Evolutionary conservation across 2,797 vertebrate species (phyloP).

Genomic region (Argyrosomus regius): DNA sequence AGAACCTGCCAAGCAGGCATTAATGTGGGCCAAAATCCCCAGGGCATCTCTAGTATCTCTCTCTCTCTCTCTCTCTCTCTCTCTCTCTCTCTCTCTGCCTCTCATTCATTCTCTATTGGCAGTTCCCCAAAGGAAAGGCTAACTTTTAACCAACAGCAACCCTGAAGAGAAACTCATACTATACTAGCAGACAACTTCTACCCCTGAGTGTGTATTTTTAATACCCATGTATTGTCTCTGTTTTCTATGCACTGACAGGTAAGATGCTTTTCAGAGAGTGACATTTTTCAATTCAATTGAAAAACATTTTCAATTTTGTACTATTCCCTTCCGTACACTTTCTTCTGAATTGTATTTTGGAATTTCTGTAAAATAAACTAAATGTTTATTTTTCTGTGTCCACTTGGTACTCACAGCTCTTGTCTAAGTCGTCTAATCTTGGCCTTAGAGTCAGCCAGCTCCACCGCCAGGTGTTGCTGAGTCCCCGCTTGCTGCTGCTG

Average conservation of each 20-base stretch:
- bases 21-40: constrained; percentile 81
- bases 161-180: constrained; percentile 14
- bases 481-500: constrained; percentile 84
- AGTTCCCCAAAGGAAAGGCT: constrained; percentile 39
- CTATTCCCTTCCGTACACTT: background rate
- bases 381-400: background rate
- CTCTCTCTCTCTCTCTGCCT: constrained; percentile 26
- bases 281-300: background rate
- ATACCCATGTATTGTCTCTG: too few species aligned
- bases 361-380: background rate
- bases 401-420: constrained; percentile 91
- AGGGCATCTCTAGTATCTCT: constrained; percentile 68
- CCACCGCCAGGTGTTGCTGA: constrained; percentile 93
- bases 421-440: constrained; percentile 93
- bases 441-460: constrained; percentile 94
- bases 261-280: background rate
- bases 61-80: constrained; percentile 19
- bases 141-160: constrained; percentile 14
- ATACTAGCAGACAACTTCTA: background rate
- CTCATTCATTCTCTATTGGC: constrained; percentile 47
- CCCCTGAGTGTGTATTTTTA: background rate
- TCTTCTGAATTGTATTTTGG: background rate
- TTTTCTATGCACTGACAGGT: background rate
- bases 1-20: constrained; percentile 74
- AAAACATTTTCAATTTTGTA: too few species aligned